Conservation (phyloP, 1,140 invertebrate genomes). For the Trichogramma pretiosum region DNA sequence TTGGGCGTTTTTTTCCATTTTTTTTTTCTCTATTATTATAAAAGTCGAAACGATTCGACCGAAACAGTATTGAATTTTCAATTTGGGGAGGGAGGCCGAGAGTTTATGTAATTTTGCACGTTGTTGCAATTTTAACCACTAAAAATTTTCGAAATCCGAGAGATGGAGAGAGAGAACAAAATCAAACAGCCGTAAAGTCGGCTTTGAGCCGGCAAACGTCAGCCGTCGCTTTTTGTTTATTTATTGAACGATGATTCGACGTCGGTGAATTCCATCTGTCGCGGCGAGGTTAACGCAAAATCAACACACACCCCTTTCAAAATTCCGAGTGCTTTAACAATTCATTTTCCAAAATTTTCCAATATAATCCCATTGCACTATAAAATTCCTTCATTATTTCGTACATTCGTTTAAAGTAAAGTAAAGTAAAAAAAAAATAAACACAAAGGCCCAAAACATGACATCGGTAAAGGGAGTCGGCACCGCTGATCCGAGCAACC, state of each 20-base stretch:
- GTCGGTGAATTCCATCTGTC: too few species aligned
- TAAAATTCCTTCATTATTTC: too few species aligned
- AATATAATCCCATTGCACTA: too few species aligned
- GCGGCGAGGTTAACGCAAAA: too few species aligned
- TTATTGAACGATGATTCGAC: not conserved
- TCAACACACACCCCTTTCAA: slow-evolving; percentile 2
- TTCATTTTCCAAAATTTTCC: too few species aligned
- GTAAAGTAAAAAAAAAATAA: not conserved
- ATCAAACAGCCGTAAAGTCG: too few species aligned
- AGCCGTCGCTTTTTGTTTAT: not conserved
- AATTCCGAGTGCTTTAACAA: slow-evolving; percentile 3
- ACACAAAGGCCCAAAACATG: not conserved
- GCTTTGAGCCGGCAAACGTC: too few species aligned
- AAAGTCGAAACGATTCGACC: too few species aligned
- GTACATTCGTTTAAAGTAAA: not conserved
- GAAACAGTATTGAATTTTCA: too few species aligned
- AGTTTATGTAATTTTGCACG: too few species aligned
- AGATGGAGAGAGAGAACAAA: too few species aligned
- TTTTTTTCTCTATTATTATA: slow-evolving; percentile 8
- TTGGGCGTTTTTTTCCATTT: slow-evolving; percentile 22
- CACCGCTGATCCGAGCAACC: not conserved
- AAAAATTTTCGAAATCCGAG: slow-evolving; percentile 2
- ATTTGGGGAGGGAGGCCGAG: too few species aligned
- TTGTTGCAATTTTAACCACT: slow-evolving; percentile 2
- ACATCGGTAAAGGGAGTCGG: not conserved